Evolutionary conservation across 1,140 invertebrate genomes (phyloP).

Genomic region (Varroa destructor): DNA sequence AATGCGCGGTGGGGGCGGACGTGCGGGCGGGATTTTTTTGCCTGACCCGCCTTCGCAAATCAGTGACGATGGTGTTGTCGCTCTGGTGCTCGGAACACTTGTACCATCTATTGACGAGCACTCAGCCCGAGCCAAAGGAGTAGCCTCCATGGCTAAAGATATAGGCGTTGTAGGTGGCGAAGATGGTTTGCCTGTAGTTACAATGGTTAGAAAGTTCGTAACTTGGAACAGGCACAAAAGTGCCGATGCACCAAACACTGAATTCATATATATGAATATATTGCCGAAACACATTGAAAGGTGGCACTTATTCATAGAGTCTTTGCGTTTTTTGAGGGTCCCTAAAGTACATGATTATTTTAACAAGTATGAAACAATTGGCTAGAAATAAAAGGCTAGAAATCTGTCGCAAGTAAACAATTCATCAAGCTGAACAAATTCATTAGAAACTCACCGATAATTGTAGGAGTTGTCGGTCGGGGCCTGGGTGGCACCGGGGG

Average conservation of each 20-base stretch:
- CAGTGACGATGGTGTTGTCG: constrained; percentile 1
- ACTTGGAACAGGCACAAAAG: too few species aligned
- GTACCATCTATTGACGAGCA: neutral
- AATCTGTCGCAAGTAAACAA: too few species aligned
- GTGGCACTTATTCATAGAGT: too few species aligned
- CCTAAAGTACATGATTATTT: too few species aligned
- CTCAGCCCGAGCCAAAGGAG: neutral
- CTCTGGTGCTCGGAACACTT: neutral
- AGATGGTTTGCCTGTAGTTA: constrained; percentile 5
- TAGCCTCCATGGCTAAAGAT: neutral
- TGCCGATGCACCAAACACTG: too few species aligned
- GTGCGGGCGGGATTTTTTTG: constrained; percentile 1
- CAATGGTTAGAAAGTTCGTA: too few species aligned
- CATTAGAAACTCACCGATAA: neutral
- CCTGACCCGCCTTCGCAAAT: neutral
- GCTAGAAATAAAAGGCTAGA: too few species aligned
- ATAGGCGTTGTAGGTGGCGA: constrained; percentile 13
- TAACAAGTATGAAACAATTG: too few species aligned
- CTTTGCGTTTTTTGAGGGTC: too few species aligned
- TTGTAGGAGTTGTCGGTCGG: constrained; percentile 7
- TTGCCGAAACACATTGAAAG: too few species aligned
- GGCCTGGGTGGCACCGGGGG: constrained; percentile 6
- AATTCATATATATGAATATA: too few species aligned
- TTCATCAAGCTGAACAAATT: too few species aligned
- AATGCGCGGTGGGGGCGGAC: constrained; percentile 10